Percentiles rank a stretch among this genome's conserved stretches.
Conservation (phyloP, 2,797 vertebrate species). For the Notolepis coatsorum region DNA sequence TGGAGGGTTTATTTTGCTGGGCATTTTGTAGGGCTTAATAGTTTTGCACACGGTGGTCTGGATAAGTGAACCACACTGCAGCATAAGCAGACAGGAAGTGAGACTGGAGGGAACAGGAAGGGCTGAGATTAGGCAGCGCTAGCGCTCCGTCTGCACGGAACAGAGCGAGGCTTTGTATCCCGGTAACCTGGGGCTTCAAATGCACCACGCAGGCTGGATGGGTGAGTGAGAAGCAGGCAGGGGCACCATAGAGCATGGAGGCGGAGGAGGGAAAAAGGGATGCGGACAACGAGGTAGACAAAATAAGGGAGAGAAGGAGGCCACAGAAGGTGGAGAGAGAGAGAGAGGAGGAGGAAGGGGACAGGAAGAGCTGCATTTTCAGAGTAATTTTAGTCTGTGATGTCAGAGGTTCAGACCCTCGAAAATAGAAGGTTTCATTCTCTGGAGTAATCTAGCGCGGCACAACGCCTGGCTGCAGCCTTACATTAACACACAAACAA, state of each 20-base stretch:
- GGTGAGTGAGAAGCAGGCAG: conserved; percentile 11
- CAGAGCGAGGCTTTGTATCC: conserved; percentile 65
- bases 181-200: conserved; percentile 41
- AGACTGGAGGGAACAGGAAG: conserved; percentile 56
- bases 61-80: conserved; percentile 45
- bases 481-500: conserved; percentile 64
- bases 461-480: conserved; percentile 54
- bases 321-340: conserved; percentile 7
- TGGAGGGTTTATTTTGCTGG: conserved; percentile 21
- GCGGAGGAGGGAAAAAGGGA: conserved; percentile 12
- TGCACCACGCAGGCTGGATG: conserved; percentile 39
- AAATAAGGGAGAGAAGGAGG: conserved; percentile 19
- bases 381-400: conserved; percentile 68
- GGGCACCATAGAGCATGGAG: neutral
- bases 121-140: conserved; percentile 61
- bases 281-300: conserved; percentile 31
- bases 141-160: conserved; percentile 55
- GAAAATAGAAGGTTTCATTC: conserved; percentile 64
- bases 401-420: conserved; percentile 50
- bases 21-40: neutral
- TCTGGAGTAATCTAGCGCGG: conserved; percentile 61
- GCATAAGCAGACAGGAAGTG: conserved; percentile 56
- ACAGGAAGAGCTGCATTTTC: conserved; percentile 62
- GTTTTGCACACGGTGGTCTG: conserved; percentile 19
- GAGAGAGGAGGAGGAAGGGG: conserved; percentile 19